Evolutionary conservation across 2,888 invertebrate species (phyloP), one percentile per base, ranked within the genome.

Genomic region (Agrypnus murinus): DNA sequence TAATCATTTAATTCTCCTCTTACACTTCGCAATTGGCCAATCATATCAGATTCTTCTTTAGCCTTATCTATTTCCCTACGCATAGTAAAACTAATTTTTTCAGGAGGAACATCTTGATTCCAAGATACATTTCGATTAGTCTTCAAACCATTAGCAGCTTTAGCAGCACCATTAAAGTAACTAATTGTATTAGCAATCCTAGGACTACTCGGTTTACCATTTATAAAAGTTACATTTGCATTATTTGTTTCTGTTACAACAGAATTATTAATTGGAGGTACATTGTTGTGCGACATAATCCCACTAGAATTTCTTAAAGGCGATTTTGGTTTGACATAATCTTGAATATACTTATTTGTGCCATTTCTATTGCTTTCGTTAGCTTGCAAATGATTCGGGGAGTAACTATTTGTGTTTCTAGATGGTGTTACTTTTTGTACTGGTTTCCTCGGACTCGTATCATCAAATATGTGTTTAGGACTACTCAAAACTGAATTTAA

Each of bases 41-140:
- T 90, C 78, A 96, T 87, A 82, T 96, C 95, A 5, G 92, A 91
- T 84, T 97, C 96, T 84, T 96, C 96, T 82, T 93, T 92, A 80
- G 95, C 95, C 79, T 95, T 93, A 83, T 97, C 96, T 75, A 96
- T 94, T 85, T 96, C 96, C 76, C 97, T 89, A 80, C 96, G 91
- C 93, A 97, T 95, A 0, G 97, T 97, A 84, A 96, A 96, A 81
- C 93, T 94, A 79, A 95, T 90, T 83, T 94, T 94, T 76, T 94
- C 94, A 0, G 89, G 86, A 43, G 90, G 86, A 74, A 90, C 85
- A 78, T 93, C 92, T 79, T 91, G 91, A 78, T 91, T 93, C 94
- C 94, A 94, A 77, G 90, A 90, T 78, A 92, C 90, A 81, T 89
- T 90, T 74, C 86, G 84, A 36, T 80, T 79, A 25, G 77, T 74